phyloP scores from a whole-genome alignment of 2,113 vertebrate genomes.

The Glaucomys volans region DNA sequence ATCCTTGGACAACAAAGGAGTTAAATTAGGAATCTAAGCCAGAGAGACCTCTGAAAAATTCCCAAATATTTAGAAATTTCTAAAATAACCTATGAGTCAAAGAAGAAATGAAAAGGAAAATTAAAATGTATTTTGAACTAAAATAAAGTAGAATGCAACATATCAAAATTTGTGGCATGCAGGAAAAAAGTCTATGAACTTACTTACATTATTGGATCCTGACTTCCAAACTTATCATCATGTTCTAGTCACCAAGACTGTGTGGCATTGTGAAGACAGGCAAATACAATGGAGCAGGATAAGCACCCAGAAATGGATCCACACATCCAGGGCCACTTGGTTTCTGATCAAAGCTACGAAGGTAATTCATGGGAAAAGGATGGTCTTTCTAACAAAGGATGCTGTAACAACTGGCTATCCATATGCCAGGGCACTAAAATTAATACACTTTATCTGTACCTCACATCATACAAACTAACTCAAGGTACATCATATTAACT shows the following conservation, averaged over 20 bases:
- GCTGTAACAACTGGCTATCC: not conserved
- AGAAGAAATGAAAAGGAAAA: not conserved
- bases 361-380: not conserved
- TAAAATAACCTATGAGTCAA: not conserved
- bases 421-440: not conserved
- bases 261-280: not conserved
- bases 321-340: rapidly evolving
- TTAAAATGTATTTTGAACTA: not conserved
- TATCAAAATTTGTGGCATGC: not conserved
- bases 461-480: not conserved
- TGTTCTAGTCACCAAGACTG: not conserved
- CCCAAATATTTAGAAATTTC: not conserved
- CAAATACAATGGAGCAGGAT: not conserved
- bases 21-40: not conserved
- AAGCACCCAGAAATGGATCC: not conserved
- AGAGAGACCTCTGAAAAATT: not conserved
- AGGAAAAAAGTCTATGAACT: not conserved
- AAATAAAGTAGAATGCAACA: not conserved
- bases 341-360: not conserved
- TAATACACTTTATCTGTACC: not conserved
- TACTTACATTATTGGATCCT: not conserved
- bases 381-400: not conserved
- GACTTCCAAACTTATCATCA: not conserved
- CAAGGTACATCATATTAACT: no score
- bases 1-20: not conserved